A percentile compares a stretch with the other conserved stretches of the same genome.
Conservation (phyloP, 2,888 invertebrate genomes). For the Pyrrhia umbra region DNA sequence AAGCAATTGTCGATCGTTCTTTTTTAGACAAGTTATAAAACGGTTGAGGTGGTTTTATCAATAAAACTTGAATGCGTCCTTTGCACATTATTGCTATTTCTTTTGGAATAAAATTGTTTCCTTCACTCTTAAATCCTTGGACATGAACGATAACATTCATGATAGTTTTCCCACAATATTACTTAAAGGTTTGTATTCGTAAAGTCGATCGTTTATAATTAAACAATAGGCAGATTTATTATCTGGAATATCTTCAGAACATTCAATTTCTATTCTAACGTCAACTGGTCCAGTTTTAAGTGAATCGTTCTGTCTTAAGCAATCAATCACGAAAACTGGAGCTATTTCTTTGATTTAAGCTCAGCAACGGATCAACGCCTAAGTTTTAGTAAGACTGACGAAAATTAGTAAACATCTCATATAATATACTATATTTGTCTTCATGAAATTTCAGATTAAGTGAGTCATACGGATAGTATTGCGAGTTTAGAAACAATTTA, state of each 20-base stretch:
- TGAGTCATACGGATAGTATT: constrained; percentile 8
- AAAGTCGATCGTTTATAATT: constrained; percentile 11
- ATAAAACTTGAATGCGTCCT: constrained; percentile 5
- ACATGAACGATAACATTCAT: constrained; percentile 13
- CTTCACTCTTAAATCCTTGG: constrained; percentile 5
- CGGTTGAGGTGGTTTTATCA: constrained; percentile 6
- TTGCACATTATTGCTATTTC: constrained; percentile 2
- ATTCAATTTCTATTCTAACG: too few species aligned
- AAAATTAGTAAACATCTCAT: constrained; percentile 2
- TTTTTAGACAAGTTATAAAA: neutral
- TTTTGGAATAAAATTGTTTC: constrained; percentile 8
- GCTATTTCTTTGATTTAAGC: constrained; percentile 13
- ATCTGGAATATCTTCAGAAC: constrained; percentile 6
- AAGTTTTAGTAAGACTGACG: constrained; percentile 13
- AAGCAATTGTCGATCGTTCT: constrained; percentile 1
- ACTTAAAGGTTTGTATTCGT: constrained; percentile 4
- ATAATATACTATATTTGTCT: constrained; percentile 10
- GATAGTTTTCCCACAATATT: constrained; percentile 15
- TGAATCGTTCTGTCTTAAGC: constrained; percentile 19
- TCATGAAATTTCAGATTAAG: constrained; percentile 6
- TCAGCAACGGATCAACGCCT: constrained; percentile 7
- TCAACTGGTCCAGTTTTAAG: constrained; percentile 7
- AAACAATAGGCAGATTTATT: constrained; percentile 20
- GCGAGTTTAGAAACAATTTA: constrained; percentile 11
- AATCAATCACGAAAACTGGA: constrained; percentile 10